These are phyloP conservation scores for Drosophila histrio DNA, from an alignment of 2,888 invertebrate species.

Conservation along the genomic window DNA sequence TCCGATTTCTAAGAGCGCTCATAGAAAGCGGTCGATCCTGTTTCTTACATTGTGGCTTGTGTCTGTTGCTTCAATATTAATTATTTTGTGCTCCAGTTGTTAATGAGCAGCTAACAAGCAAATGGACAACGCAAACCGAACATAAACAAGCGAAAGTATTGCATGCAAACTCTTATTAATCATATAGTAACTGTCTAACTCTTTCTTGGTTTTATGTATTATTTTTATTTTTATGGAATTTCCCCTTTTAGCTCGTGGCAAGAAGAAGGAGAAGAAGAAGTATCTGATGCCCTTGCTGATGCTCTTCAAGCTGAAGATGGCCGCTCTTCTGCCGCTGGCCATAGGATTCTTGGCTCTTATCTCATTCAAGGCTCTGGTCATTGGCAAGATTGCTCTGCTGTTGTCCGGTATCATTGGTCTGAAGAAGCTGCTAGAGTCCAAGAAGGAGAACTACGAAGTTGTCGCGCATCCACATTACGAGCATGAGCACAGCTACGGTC, in stretches of 20 bases:
- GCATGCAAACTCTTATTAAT: slow-evolving; percentile 46
- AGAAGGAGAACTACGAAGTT: slow-evolving; percentile 91
- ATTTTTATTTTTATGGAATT: background rate
- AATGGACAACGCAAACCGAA: slow-evolving; percentile 11
- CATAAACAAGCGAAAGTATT: slow-evolving; percentile 69
- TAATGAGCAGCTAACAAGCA: slow-evolving; percentile 62
- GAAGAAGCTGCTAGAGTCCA: slow-evolving; percentile 90
- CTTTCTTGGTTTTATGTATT: background rate
- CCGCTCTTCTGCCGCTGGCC: slow-evolving; percentile 90
- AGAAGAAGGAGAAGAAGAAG: slow-evolving; percentile 92
- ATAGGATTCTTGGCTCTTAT: slow-evolving; percentile 91
- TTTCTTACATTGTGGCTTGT: slow-evolving; percentile 23
- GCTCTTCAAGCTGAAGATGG: slow-evolving; percentile 91
- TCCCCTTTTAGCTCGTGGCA: slow-evolving; percentile 88
- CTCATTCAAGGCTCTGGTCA: slow-evolving; percentile 92
- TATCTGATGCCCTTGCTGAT: slow-evolving; percentile 90
- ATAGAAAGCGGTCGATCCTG: slow-evolving; percentile 78
- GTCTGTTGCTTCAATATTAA: slow-evolving; percentile 37
- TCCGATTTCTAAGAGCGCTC: slow-evolving; percentile 59
- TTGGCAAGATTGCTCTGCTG: slow-evolving; percentile 92
- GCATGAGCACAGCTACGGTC: slow-evolving; percentile 87
- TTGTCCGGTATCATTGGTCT: slow-evolving; percentile 90
- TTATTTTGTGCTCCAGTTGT: slow-evolving; percentile 71
- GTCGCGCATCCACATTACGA: slow-evolving; percentile 89
- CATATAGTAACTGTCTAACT: background rate